Conservation (phyloP, 2,113 vertebrate genomes). For the Sceloporus tristichus region DNA sequence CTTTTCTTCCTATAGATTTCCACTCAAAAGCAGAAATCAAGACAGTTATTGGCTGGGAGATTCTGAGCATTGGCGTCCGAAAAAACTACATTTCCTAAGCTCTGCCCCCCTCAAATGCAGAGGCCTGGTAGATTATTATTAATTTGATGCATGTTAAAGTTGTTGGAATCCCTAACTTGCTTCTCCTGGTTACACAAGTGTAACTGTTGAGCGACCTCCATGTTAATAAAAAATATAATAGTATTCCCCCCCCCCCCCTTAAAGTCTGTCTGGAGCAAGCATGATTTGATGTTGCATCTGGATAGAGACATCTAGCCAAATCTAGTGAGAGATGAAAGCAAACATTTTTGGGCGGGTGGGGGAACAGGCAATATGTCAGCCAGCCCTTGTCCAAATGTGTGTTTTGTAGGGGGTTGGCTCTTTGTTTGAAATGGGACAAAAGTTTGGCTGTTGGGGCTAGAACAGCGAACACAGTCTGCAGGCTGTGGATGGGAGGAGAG, state of each 20-base stretch:
- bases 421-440: not conserved
- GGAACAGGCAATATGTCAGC: too few relatives aligned
- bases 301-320: not conserved
- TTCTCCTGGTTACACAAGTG: not conserved
- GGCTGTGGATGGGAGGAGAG: not conserved
- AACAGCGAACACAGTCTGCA: too few relatives aligned
- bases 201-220: fast-evolving
- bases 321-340: not conserved
- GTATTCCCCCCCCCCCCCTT: not conserved
- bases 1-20: not conserved
- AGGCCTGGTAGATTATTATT: not conserved
- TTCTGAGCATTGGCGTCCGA: too few relatives aligned
- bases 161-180: not conserved
- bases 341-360: fast-evolving
- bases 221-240: not conserved
- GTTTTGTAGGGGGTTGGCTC: not conserved
- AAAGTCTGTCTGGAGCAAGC: not conserved
- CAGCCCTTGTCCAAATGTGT: not conserved
- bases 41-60: too few relatives aligned
- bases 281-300: slow-evolving; percentile 17
- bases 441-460: not conserved
- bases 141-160: slow-evolving; percentile 25
- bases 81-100: too few relatives aligned
- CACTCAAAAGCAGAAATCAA: too few relatives aligned
- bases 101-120: too few relatives aligned